phyloP scores from a whole-genome alignment of 2,888 invertebrate species.

The Chesias legatella region DNA sequence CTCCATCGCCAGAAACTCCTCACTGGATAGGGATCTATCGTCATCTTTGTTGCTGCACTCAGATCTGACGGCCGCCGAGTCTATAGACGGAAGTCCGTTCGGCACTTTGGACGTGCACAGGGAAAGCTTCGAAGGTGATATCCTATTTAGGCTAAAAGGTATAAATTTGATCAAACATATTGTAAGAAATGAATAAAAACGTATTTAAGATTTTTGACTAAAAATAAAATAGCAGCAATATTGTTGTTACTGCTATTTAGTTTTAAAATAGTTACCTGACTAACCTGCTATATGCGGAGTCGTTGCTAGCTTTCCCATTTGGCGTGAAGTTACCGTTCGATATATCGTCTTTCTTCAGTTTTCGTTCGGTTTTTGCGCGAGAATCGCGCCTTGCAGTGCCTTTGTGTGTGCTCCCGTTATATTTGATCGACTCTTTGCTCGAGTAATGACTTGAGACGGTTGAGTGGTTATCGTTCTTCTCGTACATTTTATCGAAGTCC shows the following conservation, averaged over 20 bases:
- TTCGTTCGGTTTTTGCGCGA: constrained; percentile 53
- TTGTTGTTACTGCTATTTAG: constrained; percentile 5
- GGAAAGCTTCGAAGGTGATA: constrained; percentile 73
- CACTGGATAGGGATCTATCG: constrained; percentile 62
- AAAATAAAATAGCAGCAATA: too few species aligned
- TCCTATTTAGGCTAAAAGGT: constrained; percentile 61
- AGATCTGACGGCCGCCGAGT: constrained; percentile 56
- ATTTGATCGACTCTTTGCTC: constrained; percentile 46
- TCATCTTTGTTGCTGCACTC: constrained; percentile 67
- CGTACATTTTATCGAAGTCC: constrained; percentile 74
- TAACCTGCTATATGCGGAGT: constrained; percentile 94
- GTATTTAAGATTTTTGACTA: too few species aligned
- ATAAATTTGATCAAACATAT: constrained; percentile 1
- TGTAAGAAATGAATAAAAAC: not conserved
- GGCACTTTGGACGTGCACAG: constrained; percentile 61
- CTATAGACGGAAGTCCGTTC: constrained; percentile 51
- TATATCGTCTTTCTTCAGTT: constrained; percentile 53
- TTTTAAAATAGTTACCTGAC: constrained; percentile 60
- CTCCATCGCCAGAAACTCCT: constrained; percentile 74
- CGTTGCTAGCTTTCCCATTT: constrained; percentile 71
- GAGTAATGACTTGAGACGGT: constrained; percentile 20
- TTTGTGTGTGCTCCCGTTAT: constrained; percentile 39
- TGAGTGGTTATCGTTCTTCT: constrained; percentile 51
- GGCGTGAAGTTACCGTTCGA: constrained; percentile 64
- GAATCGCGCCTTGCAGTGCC: constrained; percentile 54